Percentiles rank a stretch among this genome's conserved stretches.
phyloP scores from a whole-genome alignment of 1,140 invertebrate species.

The Drosophila rhopaloa region DNA sequence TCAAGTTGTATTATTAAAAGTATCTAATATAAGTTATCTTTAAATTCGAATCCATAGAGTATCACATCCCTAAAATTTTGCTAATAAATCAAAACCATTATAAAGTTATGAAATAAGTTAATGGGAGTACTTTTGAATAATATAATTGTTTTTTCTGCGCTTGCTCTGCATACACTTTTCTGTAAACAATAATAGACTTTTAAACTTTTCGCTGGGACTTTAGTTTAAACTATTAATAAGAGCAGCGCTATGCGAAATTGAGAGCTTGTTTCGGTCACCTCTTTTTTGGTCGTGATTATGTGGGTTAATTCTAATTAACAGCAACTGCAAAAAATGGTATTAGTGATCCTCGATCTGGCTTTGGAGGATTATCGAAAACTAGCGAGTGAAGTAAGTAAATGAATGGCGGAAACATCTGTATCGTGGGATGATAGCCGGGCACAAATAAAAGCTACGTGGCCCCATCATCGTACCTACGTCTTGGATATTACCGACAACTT shows the following conservation, averaged over 20 bases:
- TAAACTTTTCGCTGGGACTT: no score
- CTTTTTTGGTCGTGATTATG: slow-evolving; percentile 2
- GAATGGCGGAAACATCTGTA: slow-evolving; percentile 32
- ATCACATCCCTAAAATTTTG: no score
- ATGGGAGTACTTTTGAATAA: no score
- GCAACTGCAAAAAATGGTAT: slow-evolving; percentile 26
- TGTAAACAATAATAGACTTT: no score
- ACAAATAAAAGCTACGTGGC: slow-evolving; percentile 23
- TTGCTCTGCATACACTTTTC: no score
- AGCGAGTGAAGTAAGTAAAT: slow-evolving; percentile 30
- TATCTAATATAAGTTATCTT: no score
- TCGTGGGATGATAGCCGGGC: slow-evolving; percentile 32
- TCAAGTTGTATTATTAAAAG: no score
- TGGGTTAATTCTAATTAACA: slow-evolving; percentile 18
- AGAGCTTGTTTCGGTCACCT: not conserved
- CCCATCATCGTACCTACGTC: slow-evolving; percentile 70
- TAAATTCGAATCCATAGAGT: no score
- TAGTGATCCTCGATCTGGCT: slow-evolving; percentile 15
- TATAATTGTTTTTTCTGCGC: no score
- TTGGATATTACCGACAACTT: slow-evolving; percentile 55
- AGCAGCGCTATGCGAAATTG: not conserved
- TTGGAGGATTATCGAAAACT: slow-evolving; percentile 19
- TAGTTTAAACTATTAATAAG: not conserved
- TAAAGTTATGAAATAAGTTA: no score
- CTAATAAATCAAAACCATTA: no score